phyloP scores from a whole-genome alignment of 2,113 vertebrate genomes.

The Esox niger region DNA sequence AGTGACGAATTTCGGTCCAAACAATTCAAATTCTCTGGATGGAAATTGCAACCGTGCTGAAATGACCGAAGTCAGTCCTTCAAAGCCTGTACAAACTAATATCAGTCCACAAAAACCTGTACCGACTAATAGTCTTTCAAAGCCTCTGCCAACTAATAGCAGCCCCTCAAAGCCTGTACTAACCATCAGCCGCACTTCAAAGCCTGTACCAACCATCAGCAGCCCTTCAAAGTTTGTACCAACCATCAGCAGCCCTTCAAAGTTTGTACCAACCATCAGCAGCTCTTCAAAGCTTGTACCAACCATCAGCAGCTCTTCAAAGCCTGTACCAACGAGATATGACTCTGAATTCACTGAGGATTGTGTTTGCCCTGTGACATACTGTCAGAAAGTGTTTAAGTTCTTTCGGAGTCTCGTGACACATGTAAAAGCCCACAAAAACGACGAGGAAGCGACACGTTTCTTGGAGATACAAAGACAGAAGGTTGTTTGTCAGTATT shows the following conservation, averaged over 20 bases:
- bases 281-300: slow-evolving; percentile 75
- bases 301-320: slow-evolving; percentile 73
- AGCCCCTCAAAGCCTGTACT: slow-evolving; percentile 76
- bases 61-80: slow-evolving; percentile 71
- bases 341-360: slow-evolving; percentile 86
- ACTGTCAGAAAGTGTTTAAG: slow-evolving; percentile 96
- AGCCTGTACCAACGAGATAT: slow-evolving; percentile 79
- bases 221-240: slow-evolving; percentile 75
- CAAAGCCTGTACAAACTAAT: slow-evolving; percentile 79
- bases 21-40: slow-evolving; percentile 71
- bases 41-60: slow-evolving; percentile 71
- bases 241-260: slow-evolving; percentile 73
- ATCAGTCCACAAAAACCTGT: slow-evolving; percentile 72
- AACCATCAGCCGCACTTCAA: slow-evolving; percentile 73
- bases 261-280: slow-evolving; percentile 74
- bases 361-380: slow-evolving; percentile 92
- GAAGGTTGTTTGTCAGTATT: slow-evolving; percentile 98
- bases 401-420: slow-evolving; percentile 98
- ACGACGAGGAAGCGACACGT: slow-evolving; percentile 93
- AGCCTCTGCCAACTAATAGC: slow-evolving; percentile 74
- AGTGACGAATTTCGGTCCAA: slow-evolving; percentile 67
- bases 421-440: slow-evolving; percentile 91
- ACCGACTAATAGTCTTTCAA: slow-evolving; percentile 75
- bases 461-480: slow-evolving; percentile 98
- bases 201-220: slow-evolving; percentile 74